These are phyloP conservation scores for Cheumatopsyche charites DNA, from an alignment of 1,140 invertebrate genomes.

Conservation along the genomic window DNA sequence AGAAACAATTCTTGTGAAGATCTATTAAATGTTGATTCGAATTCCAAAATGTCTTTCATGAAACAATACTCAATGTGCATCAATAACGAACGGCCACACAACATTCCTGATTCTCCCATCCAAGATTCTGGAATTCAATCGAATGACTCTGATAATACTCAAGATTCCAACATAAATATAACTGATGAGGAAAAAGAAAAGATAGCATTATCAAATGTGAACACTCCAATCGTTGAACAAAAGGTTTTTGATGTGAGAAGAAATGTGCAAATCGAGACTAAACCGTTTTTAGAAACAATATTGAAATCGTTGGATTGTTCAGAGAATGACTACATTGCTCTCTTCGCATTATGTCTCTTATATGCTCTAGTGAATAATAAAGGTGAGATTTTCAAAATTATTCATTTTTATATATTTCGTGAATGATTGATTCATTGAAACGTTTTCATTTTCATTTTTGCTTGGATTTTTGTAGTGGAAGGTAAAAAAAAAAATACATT, in stretches of 20 bases:
- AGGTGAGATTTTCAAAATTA: conserved; percentile 65
- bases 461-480: conserved; percentile 42
- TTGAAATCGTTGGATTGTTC: conserved; percentile 81
- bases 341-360: conserved; percentile 91
- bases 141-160: conserved; percentile 52
- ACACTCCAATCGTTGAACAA: conserved; percentile 48
- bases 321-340: conserved; percentile 93
- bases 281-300: conserved; percentile 89
- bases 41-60: conserved; percentile 16
- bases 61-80: conserved; percentile 32
- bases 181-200: conserved; percentile 93
- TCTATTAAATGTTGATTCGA: conserved; percentile 52
- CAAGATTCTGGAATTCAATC: conserved; percentile 59
- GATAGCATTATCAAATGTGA: conserved; percentile 62
- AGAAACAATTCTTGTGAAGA: conserved; percentile 63
- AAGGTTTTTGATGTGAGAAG: conserved; percentile 52
- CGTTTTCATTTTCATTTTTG: conserved; percentile 2
- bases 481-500: conserved; percentile 39
- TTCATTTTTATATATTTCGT: not conserved
- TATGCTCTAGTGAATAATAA: conserved; percentile 93
- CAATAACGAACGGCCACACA: conserved; percentile 49
- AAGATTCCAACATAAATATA: conserved; percentile 69
- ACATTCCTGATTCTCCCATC: conserved; percentile 60
- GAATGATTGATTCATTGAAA: not conserved
- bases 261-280: conserved; percentile 62